These are phyloP conservation scores for Coturnix japonica DNA, from an alignment of 2,113 vertebrate species.

Conservation along the genomic window DNA sequence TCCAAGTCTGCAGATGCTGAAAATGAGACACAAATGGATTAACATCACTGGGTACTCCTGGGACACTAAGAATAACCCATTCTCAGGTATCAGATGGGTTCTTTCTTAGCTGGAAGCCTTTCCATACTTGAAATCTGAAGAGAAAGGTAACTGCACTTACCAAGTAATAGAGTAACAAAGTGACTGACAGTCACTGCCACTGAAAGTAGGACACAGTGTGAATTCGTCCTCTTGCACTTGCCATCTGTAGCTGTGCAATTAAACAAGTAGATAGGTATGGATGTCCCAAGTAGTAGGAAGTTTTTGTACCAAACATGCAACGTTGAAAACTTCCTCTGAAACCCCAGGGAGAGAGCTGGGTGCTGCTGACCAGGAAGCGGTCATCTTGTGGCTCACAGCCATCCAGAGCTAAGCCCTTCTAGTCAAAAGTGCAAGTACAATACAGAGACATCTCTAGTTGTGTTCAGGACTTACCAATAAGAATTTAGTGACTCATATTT, in stretches of 20 bases:
- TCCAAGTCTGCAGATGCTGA: neutral
- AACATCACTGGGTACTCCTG: neutral
- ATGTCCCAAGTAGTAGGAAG: neutral
- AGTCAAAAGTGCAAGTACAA: neutral
- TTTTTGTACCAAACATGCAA: neutral
- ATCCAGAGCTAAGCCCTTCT: neutral
- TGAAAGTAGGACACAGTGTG: neutral
- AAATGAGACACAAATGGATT: neutral
- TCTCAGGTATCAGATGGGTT: neutral
- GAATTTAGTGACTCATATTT: neutral
- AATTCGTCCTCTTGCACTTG: neutral
- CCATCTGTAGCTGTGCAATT: neutral
- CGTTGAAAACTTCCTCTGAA: neutral
- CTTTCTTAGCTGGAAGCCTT: neutral
- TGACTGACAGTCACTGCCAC: neutral
- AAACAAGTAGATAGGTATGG: neutral
- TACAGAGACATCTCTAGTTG: neutral
- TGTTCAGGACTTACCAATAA: neutral
- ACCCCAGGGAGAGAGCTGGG: neutral
- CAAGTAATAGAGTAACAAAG: neutral
- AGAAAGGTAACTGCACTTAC: neutral
- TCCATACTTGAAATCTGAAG: neutral
- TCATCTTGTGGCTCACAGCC: neutral
- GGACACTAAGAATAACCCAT: neutral
- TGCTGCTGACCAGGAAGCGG: neutral